Evolutionary conservation across 2,888 invertebrate species (phyloP).

Genomic region (Heliconius erato): DNA sequence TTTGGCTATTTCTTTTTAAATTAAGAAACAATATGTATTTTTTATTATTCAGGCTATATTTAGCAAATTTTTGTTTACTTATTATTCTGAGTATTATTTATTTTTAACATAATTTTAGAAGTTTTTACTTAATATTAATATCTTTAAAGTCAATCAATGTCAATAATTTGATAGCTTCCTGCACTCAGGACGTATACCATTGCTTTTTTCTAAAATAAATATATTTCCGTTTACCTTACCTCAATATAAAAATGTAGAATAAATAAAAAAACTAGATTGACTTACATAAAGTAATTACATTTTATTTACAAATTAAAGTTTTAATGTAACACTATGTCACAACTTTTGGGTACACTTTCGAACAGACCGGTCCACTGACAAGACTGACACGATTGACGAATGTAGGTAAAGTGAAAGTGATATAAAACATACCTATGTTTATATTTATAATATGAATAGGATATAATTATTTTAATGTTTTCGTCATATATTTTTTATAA

Average conservation of each 20-base stretch:
- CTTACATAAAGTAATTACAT: background rate
- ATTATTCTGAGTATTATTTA: too few species aligned
- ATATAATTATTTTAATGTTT: slow-evolving; percentile 22
- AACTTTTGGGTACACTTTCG: slow-evolving; percentile 43
- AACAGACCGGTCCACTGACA: slow-evolving; percentile 41
- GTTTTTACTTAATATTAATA: background rate
- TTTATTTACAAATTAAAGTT: background rate
- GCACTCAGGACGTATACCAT: too few species aligned
- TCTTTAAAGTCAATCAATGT: too few species aligned
- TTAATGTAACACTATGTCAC: slow-evolving; percentile 28
- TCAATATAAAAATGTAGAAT: background rate
- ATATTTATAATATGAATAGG: slow-evolving; percentile 2
- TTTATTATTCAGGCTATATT: too few species aligned
- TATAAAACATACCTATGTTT: slow-evolving; percentile 31
- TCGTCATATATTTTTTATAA: background rate
- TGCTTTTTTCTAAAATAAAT: too few species aligned
- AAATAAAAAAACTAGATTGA: background rate
- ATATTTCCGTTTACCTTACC: background rate
- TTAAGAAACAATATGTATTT: too few species aligned
- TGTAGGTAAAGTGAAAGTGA: slow-evolving; percentile 50
- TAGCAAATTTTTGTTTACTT: too few species aligned
- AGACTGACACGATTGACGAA: slow-evolving; percentile 39
- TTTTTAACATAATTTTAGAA: too few species aligned
- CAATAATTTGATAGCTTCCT: too few species aligned
- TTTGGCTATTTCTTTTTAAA: too few species aligned